Percentiles rank a stretch among this genome's conserved stretches.
Evolutionary conservation across 2,888 invertebrate species (phyloP).

Genomic region (Spisula solida): DNA sequence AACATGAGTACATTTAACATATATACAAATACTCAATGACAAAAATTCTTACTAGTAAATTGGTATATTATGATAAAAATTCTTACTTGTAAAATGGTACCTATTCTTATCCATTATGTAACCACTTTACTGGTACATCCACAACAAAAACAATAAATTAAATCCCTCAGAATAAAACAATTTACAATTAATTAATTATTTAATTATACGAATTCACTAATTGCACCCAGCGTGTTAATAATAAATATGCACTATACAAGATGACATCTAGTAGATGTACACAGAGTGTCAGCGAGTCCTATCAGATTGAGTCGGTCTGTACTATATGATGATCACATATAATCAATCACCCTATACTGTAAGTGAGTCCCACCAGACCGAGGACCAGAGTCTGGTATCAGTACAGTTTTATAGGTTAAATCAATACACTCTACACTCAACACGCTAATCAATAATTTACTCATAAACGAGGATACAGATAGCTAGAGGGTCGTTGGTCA

Average conservation of each 20-base stretch:
- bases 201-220: neutral
- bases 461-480: neutral
- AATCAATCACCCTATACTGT: neutral
- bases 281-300: neutral
- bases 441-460: neutral
- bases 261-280: neutral
- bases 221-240: neutral
- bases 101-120: slow-evolving; percentile 5
- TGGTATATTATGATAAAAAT: neutral
- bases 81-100: neutral
- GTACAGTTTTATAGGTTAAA: slow-evolving; percentile 12
- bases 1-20: neutral
- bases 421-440: neutral
- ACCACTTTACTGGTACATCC: neutral
- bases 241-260: neutral
- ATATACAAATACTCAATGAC: neutral
- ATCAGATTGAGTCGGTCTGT: neutral
- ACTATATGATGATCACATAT: neutral
- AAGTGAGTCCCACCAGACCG: too few species aligned
- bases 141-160: neutral
- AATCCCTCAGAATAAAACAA: neutral
- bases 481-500: neutral
- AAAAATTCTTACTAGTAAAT: neutral
- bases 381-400: neutral
- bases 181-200: too few species aligned